These are phyloP conservation scores for Opisthocomus hoazin DNA, from an alignment of 2,113 vertebrate species.

Conservation along the genomic window DNA sequence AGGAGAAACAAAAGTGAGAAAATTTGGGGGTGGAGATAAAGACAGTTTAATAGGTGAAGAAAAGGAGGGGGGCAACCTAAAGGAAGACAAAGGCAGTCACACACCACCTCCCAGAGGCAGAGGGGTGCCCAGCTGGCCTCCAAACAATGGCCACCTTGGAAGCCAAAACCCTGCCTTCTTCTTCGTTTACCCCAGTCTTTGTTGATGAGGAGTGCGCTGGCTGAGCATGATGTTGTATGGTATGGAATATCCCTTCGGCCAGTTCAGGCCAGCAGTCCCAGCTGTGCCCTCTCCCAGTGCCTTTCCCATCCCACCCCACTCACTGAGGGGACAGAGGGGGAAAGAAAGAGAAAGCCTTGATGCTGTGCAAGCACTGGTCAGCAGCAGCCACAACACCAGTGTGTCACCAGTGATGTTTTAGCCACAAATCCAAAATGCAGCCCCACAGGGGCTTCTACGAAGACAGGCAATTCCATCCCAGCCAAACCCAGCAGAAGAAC, in stretches of 20 bases:
- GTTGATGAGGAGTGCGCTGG: neutral
- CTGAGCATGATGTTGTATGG: no score
- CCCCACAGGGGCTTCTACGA: neutral
- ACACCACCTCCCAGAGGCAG: neutral
- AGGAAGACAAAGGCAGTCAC: neutral
- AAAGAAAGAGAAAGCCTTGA: neutral
- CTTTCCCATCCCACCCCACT: neutral
- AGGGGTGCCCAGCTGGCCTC: fast-evolving
- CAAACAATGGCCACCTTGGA: neutral
- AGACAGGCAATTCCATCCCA: neutral
- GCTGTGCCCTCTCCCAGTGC: neutral
- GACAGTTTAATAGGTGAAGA: neutral
- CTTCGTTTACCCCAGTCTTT: neutral
- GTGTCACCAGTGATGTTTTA: neutral
- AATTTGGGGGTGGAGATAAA: neutral
- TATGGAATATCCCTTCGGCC: neutral
- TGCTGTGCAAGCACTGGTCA: neutral
- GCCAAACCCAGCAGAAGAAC: neutral
- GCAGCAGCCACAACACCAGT: neutral
- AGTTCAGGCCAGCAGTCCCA: neutral
- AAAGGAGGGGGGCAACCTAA: fast-evolving
- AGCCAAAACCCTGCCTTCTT: neutral
- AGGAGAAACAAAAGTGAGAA: neutral
- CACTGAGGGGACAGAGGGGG: neutral
- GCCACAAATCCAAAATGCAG: neutral